Conservation (phyloP, 2,888 invertebrate species). For the Bellardia bayeri region DNA sequence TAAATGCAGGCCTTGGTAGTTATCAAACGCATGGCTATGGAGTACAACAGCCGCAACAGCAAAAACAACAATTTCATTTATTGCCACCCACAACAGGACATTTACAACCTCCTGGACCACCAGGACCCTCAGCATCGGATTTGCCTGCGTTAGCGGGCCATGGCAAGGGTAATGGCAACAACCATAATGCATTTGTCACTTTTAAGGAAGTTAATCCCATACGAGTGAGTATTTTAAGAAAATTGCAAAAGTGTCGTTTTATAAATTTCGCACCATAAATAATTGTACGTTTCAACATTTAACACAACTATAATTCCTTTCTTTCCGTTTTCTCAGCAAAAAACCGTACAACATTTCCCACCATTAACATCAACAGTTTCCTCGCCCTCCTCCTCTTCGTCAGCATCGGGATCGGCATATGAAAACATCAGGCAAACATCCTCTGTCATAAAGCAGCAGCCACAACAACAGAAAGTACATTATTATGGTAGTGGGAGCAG, state of each 20-base stretch:
- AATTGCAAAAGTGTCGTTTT: conserved; percentile 49
- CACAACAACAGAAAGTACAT: conserved; percentile 42
- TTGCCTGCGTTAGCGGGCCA: conserved; percentile 26
- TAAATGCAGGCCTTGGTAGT: conserved; percentile 77
- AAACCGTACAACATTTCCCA: conserved; percentile 81
- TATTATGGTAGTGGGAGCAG: conserved; percentile 40
- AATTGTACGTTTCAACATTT: conserved; percentile 46
- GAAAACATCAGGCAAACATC: conserved; percentile 73
- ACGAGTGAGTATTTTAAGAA: conserved; percentile 71
- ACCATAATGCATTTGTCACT: conserved; percentile 57
- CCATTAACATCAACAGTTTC: conserved; percentile 75
- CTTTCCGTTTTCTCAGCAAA: conserved; percentile 77
- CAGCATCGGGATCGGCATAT: conserved; percentile 75
- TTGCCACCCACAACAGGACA: conserved; percentile 68
- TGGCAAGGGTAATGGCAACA: conserved; percentile 54
- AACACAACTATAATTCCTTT: conserved; percentile 30
- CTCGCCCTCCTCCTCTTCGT: conserved; percentile 74
- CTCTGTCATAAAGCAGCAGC: conserved; percentile 60
- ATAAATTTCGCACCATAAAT: conserved; percentile 67
- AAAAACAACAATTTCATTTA: conserved; percentile 73
- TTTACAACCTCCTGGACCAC: conserved; percentile 74
- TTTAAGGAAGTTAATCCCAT: conserved; percentile 68
- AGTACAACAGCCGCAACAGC: conserved; percentile 58
- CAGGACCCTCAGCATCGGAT: conserved; percentile 67
- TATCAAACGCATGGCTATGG: conserved; percentile 79